Evolutionary conservation across 2,888 invertebrate species (phyloP).

Genomic region (Escarpia spicata): DNA sequence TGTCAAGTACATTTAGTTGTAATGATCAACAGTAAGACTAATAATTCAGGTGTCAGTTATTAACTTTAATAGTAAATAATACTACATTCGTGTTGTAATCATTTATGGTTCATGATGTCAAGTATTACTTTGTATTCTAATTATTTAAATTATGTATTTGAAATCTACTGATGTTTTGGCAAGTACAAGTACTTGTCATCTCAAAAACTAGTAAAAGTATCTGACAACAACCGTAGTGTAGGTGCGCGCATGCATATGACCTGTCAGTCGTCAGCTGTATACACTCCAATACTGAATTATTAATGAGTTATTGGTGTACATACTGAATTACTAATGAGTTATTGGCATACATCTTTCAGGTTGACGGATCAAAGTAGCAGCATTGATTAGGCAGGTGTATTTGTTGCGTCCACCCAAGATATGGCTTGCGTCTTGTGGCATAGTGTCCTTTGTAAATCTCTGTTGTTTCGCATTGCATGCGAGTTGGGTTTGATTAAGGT

Average conservation of each 20-base stretch:
- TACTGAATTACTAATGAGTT: background rate
- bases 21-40: too few relatives aligned
- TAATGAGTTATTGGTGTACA: background rate
- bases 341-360: background rate
- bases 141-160: too few relatives aligned
- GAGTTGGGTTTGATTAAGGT: background rate
- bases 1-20: too few relatives aligned
- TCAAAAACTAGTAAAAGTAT: too few relatives aligned
- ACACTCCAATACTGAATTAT: background rate
- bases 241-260: background rate
- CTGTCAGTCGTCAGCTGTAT: background rate
- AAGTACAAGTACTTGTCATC: too few relatives aligned
- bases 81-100: too few relatives aligned
- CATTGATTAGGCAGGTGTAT: background rate
- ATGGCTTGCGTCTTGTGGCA: background rate
- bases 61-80: too few relatives aligned
- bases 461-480: too few relatives aligned
- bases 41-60: too few relatives aligned
- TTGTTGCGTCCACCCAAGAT: background rate
- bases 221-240: background rate
- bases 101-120: too few relatives aligned
- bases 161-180: too few relatives aligned
- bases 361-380: background rate
- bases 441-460: background rate
- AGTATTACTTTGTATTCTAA: too few relatives aligned